A percentile compares a stretch with the other conserved stretches of the same genome.
Conservation (phyloP, 2,888 invertebrate species). For the Cetonia aurata region DNA sequence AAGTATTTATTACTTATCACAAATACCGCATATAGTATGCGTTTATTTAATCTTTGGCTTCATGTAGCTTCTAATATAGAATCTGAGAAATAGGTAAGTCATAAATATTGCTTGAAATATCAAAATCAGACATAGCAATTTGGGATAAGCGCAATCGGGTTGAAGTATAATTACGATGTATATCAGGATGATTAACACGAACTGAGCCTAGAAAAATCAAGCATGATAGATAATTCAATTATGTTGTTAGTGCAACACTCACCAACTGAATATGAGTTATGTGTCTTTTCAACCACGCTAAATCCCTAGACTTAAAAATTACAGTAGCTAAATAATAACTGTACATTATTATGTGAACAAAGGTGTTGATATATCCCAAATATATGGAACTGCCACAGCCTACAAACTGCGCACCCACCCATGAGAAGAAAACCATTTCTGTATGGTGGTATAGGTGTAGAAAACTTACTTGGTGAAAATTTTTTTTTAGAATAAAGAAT, state of each 20-base stretch:
- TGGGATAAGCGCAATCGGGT: constrained; percentile 72
- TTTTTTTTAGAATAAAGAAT: constrained; percentile 87
- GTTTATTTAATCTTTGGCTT: background rate
- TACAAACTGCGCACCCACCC: constrained; percentile 73
- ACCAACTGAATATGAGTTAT: constrained; percentile 87
- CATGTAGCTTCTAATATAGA: constrained; percentile 76
- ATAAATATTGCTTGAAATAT: constrained; percentile 77
- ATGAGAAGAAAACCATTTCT: constrained; percentile 80
- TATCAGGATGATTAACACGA: constrained; percentile 42
- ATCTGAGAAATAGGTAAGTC: constrained; percentile 75
- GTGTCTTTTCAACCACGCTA: constrained; percentile 81
- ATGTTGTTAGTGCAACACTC: constrained; percentile 56
- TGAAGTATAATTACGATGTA: constrained; percentile 43
- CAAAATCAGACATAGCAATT: constrained; percentile 69
- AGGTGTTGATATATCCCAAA: constrained; percentile 77
- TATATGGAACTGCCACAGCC: constrained; percentile 78
- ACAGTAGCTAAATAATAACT: constrained; percentile 83
- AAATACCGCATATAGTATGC: background rate
- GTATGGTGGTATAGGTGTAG: constrained; percentile 90
- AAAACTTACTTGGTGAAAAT: constrained; percentile 83
- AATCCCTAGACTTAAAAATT: constrained; percentile 75
- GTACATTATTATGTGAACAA: constrained; percentile 88
- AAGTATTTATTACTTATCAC: background rate
- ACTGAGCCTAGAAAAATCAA: constrained; percentile 47
- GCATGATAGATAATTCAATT: background rate